A percentile compares a stretch with the other conserved stretches of the same genome.
These are phyloP conservation scores for Drosophila paranaensis DNA, from an alignment of 2,888 invertebrate species.

Conservation along the genomic window DNA sequence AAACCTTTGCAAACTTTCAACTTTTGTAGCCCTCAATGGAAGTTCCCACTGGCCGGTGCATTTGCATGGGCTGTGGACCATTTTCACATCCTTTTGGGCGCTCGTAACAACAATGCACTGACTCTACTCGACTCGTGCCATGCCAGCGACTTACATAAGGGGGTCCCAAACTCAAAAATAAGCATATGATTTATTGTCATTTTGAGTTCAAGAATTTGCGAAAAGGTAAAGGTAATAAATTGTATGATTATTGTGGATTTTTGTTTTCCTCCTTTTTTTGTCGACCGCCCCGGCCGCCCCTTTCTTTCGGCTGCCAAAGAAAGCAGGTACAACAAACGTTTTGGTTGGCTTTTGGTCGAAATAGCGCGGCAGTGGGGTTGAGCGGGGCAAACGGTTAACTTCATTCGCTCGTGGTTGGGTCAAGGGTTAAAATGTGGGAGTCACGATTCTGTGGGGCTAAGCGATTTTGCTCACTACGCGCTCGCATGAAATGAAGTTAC, in stretches of 20 bases:
- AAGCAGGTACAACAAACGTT: conserved; percentile 65
- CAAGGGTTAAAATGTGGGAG: conserved; percentile 85
- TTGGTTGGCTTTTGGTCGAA: not conserved
- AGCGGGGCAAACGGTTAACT: conserved; percentile 53
- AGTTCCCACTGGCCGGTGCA: conserved; percentile 5
- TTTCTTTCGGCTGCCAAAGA: conserved; percentile 38
- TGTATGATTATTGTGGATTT: conserved; percentile 77
- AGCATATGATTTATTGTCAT: conserved; percentile 79
- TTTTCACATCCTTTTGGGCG: conserved; percentile 52
- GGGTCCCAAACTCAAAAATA: conserved; percentile 47
- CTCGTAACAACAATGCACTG: conserved; percentile 71
- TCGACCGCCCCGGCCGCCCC: not conserved
- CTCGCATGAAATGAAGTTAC: conserved; percentile 79
- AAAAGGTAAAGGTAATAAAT: conserved; percentile 82
- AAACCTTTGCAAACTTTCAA: conserved; percentile 2
- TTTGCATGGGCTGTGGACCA: conserved; percentile 20
- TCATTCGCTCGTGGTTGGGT: conserved; percentile 81
- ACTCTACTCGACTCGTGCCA: conserved; percentile 77
- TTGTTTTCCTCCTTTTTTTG: conserved; percentile 5
- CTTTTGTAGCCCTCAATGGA: conserved; percentile 27
- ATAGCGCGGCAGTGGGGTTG: not conserved
- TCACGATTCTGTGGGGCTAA: conserved; percentile 81
- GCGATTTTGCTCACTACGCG: conserved; percentile 62
- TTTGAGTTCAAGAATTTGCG: conserved; percentile 80
- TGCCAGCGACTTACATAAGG: conserved; percentile 59